Evolutionary conservation across 64 coral and sea anemone genomes (phyloP), one percentile per base, ranked within the genome.

Genomic region (Montipora capricornis): DNA sequence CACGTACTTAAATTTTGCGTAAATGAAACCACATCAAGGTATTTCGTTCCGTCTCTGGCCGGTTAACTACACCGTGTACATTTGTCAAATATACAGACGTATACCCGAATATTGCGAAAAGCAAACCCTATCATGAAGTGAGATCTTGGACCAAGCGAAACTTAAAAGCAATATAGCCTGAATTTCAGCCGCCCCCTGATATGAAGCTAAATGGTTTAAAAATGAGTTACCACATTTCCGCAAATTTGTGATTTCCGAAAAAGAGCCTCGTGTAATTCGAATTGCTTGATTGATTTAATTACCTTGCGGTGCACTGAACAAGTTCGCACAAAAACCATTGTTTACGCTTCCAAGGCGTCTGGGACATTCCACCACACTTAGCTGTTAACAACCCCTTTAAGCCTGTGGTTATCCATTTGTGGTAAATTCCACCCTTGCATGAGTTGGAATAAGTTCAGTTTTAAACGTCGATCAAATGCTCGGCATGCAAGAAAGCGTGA

Each of bases 211-310:
- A 6, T 14, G 46, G 11, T 78, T 49, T 1, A 16, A 78, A 19
- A 50, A 78, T 19, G 45, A 78, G 47, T 20, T 17, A 78, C 52
- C 76, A 78, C 47, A 70, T 71, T 86, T 73, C 29, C 71, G 82
- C 71, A 86, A 86, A 86, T 68, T 68, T 86, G 82, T 12, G 29
- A 86, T 86, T 86, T 86, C 82, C 82, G 62, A 70, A 46, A 47
- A 11, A 73, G 22, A 86, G 71, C 66, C 45, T 62, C 82, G 68
- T 6, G 16, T 73, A 71, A 86, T 86, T 45, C 71, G 62, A 50
- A 20, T 78, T 50, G 76, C 46, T 78, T 47, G 14, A n/a, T 48
- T 70, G 66, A 70, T 73, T 86, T 24, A 20, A 86, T 50, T 70
- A 73, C 44, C 15, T 71, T 86, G 82, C 62, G 47, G 82, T 71